Conservation (phyloP, 2,113 vertebrate genomes). For the Candoia aspera region DNA sequence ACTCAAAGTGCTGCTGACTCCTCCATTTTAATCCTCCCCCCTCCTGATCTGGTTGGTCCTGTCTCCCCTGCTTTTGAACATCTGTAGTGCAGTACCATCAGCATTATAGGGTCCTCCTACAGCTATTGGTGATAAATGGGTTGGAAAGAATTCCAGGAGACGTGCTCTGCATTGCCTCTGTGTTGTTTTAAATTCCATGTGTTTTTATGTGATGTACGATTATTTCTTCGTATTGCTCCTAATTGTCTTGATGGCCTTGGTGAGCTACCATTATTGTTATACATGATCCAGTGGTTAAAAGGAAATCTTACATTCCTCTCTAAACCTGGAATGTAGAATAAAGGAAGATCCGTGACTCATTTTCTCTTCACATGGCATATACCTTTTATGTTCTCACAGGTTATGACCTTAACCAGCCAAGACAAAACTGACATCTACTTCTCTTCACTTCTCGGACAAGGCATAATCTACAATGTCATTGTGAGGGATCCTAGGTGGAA, state of each 20-base stretch:
- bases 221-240: background rate
- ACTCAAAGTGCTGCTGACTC: no score
- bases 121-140: no score
- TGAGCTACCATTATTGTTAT: background rate
- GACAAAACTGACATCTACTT: slow-evolving; percentile 80
- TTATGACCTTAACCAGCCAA: slow-evolving; percentile 76
- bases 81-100: no score
- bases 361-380: background rate
- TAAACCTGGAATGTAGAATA: background rate
- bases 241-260: background rate
- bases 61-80: no score
- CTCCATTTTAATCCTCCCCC: no score
- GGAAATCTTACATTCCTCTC: background rate
- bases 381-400: slow-evolving; percentile 66
- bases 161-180: no score
- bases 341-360: background rate
- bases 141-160: no score
- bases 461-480: slow-evolving; percentile 89
- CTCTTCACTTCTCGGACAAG: slow-evolving; percentile 87
- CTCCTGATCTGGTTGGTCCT: no score
- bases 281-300: background rate
- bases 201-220: no score
- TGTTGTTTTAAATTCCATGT: no score
- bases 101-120: no score
- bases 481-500: slow-evolving; percentile 87